Percentiles rank a stretch among this genome's conserved stretches.
phyloP scores from a whole-genome alignment of 2,113 vertebrate species.

The Todiramphus chloris region DNA sequence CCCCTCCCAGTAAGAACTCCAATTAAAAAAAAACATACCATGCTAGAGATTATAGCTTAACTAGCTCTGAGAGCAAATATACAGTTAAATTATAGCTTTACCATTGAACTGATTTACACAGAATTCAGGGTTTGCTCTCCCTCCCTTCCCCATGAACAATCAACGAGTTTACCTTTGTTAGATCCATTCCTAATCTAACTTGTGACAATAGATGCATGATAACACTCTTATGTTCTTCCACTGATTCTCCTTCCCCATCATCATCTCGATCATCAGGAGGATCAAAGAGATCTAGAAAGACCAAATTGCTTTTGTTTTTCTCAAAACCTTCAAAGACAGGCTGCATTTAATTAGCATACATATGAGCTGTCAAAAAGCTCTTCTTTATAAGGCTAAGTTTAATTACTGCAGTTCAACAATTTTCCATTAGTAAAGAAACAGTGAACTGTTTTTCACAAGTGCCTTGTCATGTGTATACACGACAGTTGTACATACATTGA shows the following conservation, averaged over 20 bases:
- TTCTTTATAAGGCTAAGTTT: not conserved
- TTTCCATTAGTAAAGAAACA: not conserved
- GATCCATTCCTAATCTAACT: slow-evolving; percentile 97
- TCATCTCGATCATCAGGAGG: slow-evolving; percentile 93
- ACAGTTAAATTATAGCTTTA: not conserved
- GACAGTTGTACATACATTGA: not conserved
- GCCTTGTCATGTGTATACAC: not conserved
- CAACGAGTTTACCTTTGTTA: slow-evolving; percentile 88
- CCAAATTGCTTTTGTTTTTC: not conserved
- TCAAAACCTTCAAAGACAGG: not conserved
- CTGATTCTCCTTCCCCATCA: slow-evolving; percentile 91
- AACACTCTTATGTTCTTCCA: slow-evolving; percentile 98
- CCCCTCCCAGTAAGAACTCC: not conserved
- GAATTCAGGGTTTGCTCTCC: not conserved
- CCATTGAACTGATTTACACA: not conserved
- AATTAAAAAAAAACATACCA: not conserved
- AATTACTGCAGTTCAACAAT: not conserved
- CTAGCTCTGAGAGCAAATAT: not conserved
- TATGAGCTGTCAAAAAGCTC: not conserved
- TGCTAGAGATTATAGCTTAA: not conserved
- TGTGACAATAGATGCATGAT: slow-evolving; percentile 99
- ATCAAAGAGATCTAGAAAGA: slow-evolving; percentile 86
- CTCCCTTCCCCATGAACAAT: not conserved
- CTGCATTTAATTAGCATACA: not conserved
- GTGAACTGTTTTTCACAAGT: accelerated